Evolutionary conservation across 2,797 vertebrate species (phyloP).

Genomic region (Arnoldichthys spilopterus): DNA sequence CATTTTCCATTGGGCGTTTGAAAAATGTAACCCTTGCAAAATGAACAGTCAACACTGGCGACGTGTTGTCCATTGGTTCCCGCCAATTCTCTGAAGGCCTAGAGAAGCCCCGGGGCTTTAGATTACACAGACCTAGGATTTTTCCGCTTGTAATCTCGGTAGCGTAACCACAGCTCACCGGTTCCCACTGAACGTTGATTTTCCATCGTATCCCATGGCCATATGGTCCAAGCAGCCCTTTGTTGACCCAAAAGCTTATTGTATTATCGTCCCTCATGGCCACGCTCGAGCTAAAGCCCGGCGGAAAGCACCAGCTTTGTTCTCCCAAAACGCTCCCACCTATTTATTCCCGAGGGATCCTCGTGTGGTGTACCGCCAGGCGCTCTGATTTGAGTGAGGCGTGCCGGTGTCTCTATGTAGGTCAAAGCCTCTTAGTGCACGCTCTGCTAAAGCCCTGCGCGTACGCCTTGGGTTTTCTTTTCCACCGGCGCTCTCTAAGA

Average conservation of each 20-base stretch:
- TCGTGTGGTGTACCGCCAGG: slow-evolving; percentile 17
- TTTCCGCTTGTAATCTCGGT: background rate
- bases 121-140: background rate
- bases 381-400: slow-evolving; percentile 3
- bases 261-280: background rate
- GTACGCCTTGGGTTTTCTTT: slow-evolving; percentile 27
- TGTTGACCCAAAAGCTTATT: background rate
- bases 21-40: no score
- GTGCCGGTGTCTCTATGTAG: slow-evolving; percentile 21
- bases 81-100: no score
- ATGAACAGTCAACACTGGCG: no score
- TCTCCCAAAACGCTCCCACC: background rate
- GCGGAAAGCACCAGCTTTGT: background rate
- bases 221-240: background rate
- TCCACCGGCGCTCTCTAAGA: slow-evolving; percentile 45
- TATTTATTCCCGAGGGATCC: slow-evolving; percentile 5
- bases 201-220: background rate
- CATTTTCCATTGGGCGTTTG: no score
- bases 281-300: slow-evolving; percentile 23
- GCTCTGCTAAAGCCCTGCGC: slow-evolving; percentile 27
- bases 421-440: slow-evolving; percentile 23
- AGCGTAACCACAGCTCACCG: no score
- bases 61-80: no score
- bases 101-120: no score
- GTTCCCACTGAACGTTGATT: background rate